These are phyloP conservation scores for Chrysotoxum bicinctum DNA, from an alignment of 2,888 invertebrate species.

Conservation along the genomic window DNA sequence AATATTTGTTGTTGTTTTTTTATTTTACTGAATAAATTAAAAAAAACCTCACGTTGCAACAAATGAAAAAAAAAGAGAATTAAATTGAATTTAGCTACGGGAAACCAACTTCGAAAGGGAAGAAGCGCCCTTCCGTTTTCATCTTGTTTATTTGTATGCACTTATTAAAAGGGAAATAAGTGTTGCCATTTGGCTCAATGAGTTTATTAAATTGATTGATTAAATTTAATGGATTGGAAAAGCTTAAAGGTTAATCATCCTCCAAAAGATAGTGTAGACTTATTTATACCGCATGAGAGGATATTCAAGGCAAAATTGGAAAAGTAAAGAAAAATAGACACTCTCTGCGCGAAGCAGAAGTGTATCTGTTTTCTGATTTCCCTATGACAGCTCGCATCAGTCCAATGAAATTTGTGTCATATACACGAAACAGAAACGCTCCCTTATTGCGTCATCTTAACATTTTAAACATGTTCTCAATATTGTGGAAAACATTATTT, in stretches of 20 bases:
- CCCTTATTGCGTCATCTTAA: too few species aligned
- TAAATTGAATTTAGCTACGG: conserved; percentile 46
- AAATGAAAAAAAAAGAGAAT: conserved; percentile 58
- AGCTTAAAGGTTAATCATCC: not conserved
- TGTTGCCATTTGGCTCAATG: conserved; percentile 41
- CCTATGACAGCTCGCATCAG: too few species aligned
- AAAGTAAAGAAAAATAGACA: not conserved
- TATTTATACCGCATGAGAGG: not conserved
- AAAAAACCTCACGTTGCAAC: conserved; percentile 41
- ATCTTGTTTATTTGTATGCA: conserved; percentile 5
- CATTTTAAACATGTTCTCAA: too few species aligned
- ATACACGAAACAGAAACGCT: too few species aligned
- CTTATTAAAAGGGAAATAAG: not conserved
- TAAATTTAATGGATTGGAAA: conserved; percentile 10
- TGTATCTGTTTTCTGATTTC: too few species aligned
- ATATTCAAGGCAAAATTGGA: not conserved
- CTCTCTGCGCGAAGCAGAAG: not conserved
- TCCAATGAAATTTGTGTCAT: too few species aligned
- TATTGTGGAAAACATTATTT: too few species aligned
- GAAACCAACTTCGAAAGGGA: conserved; percentile 50
- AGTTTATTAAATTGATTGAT: not conserved
- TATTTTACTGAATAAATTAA: conserved; percentile 49
- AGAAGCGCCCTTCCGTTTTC: conserved; percentile 53
- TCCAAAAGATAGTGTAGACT: not conserved
- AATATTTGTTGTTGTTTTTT: conserved; percentile 13